phyloP scores from a whole-genome alignment of 1,140 invertebrate genomes.

The Penaeus indicus region DNA sequence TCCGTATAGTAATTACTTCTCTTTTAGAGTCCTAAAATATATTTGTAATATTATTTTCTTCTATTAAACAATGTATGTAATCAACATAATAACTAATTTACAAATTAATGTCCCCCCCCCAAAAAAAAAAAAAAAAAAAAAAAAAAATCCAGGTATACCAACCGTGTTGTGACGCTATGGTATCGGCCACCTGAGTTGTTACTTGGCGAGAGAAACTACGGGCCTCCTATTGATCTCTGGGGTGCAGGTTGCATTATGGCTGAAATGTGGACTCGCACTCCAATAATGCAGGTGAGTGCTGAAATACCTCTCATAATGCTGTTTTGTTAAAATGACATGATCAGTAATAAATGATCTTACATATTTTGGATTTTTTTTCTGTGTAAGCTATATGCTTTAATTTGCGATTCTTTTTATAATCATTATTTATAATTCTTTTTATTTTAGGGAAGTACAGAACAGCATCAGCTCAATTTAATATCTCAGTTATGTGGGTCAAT shows the following conservation, averaged over 20 bases:
- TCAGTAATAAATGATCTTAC: neutral
- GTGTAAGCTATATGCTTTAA: too few relatives aligned
- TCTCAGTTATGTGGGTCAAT: slow-evolving; percentile 97
- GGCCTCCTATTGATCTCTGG: slow-evolving; percentile 97
- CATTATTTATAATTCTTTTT: neutral
- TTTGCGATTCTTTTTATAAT: too few relatives aligned
- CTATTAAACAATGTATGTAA: too few relatives aligned
- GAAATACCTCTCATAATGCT: too few relatives aligned
- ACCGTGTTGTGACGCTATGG: slow-evolving; percentile 98
- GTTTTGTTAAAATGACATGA: neutral
- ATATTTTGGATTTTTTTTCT: too few relatives aligned
- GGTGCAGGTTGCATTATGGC: slow-evolving; percentile 99
- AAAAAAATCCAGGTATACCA: slow-evolving; percentile 82
- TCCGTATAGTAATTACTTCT: too few relatives aligned
- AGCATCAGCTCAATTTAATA: slow-evolving; percentile 95
- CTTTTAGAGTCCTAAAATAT: too few relatives aligned
- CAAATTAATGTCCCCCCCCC: too few relatives aligned
- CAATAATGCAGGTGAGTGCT: slow-evolving; percentile 76
- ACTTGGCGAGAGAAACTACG: slow-evolving; percentile 94
- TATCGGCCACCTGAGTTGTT: slow-evolving; percentile 93
- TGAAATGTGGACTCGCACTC: slow-evolving; percentile 96
- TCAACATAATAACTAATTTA: too few relatives aligned
- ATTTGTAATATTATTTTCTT: too few relatives aligned
- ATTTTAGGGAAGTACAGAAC: slow-evolving; percentile 91
- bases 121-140: too few relatives aligned